Evolutionary conservation across 35 echinoderm and acorn worm genomes (phyloP).

Genomic region (Hemicentrotus pulcherrimus): DNA sequence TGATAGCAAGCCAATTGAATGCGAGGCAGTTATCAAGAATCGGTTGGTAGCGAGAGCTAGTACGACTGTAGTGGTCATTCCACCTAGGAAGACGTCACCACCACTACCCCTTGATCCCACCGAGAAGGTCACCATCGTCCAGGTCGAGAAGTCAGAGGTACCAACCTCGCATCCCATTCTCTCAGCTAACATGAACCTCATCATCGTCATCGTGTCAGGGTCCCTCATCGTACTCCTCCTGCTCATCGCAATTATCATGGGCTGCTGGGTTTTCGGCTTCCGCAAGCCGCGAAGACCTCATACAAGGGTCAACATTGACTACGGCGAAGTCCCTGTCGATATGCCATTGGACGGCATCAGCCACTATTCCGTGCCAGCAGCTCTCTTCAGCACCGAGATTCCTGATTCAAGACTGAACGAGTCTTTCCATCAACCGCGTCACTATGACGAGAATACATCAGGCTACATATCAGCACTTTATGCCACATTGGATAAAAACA

Average conservation of each 20-base stretch:
- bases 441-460: conserved; percentile 65
- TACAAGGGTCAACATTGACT: conserved; percentile 59
- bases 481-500: conserved; percentile 74
- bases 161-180: conserved; percentile 24
- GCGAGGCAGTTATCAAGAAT: conserved; percentile 65
- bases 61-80: conserved; percentile 64
- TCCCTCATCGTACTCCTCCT: conserved; percentile 71
- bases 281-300: conserved; percentile 64
- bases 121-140: neutral
- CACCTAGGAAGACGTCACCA: conserved; percentile 41
- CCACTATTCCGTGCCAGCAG: conserved; percentile 55
- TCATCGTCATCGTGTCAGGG: conserved; percentile 70
- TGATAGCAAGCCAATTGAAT: conserved; percentile 56
- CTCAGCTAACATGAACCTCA: conserved; percentile 54
- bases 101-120: conserved; percentile 2
- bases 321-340: conserved; percentile 42
- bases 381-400: conserved; percentile 63
- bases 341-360: conserved; percentile 59
- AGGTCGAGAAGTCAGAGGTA: neutral
- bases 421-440: neutral
- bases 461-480: conserved; percentile 83
- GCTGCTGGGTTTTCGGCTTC: conserved; percentile 75
- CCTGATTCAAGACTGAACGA: conserved; percentile 27
- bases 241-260: conserved; percentile 67
- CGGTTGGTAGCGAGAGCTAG: conserved; percentile 58